Percentiles rank a stretch among this genome's conserved stretches.
Conservation (phyloP, 2,113 vertebrate species). For the Aldabrachelys gigantea region DNA sequence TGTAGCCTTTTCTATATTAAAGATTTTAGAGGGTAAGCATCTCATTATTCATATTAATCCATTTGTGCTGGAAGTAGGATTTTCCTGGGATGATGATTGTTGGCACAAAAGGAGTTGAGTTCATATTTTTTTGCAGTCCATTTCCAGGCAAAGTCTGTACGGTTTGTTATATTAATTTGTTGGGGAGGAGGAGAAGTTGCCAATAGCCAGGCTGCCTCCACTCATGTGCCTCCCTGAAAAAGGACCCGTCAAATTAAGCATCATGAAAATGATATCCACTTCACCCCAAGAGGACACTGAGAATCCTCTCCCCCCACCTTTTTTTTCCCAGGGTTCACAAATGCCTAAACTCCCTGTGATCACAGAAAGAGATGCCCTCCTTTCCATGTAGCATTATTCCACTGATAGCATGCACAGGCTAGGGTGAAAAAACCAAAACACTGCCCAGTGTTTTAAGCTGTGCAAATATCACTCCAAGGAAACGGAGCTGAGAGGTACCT, state of each 20-base stretch:
- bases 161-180: not conserved
- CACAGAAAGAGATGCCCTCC: not conserved
- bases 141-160: conserved; percentile 2
- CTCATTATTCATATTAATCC: conserved; percentile 62
- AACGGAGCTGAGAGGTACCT: not conserved
- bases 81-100: conserved; percentile 40
- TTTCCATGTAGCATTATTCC: not conserved
- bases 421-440: too few relatives aligned
- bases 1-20: conserved; percentile 52
- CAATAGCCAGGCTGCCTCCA: accelerated
- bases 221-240: not conserved
- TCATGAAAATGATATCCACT: not conserved
- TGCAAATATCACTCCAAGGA: not conserved
- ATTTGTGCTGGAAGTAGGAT: conserved; percentile 34
- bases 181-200: not conserved
- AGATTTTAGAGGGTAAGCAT: conserved; percentile 7
- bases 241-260: not conserved
- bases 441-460: not conserved
- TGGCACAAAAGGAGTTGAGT: not conserved
- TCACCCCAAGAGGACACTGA: not conserved
- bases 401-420: not conserved
- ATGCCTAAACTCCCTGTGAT: not conserved
- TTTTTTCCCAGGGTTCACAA: not conserved
- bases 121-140: not conserved
- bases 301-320: accelerated